Percentiles rank a stretch among this genome's conserved stretches.
These are phyloP conservation scores for Paramormyrops hopkinsi DNA, from an alignment of 2,797 vertebrate genomes.

Conservation along the genomic window DNA sequence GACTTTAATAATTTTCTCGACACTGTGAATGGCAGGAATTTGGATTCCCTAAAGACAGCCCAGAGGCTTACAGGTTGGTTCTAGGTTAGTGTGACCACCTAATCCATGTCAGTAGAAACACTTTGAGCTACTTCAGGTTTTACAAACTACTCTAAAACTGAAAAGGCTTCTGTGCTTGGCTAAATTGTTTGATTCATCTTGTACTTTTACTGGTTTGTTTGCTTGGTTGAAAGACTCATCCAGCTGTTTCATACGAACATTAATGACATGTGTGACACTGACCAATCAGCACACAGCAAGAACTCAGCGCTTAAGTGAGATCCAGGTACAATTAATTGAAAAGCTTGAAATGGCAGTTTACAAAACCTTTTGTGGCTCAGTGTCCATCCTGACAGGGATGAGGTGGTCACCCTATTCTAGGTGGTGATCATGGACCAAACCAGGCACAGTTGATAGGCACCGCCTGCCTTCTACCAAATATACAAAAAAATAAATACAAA, in stretches of 20 bases:
- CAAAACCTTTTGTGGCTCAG: not conserved
- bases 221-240: not conserved
- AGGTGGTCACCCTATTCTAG: slow-evolving; percentile 17
- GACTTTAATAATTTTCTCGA: slow-evolving; percentile 61
- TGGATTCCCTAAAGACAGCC: slow-evolving; percentile 59
- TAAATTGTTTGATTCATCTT: not conserved
- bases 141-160: not conserved
- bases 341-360: not conserved
- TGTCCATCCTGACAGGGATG: not conserved
- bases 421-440: slow-evolving; percentile 50
- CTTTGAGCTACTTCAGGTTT: not conserved
- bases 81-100: not conserved
- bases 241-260: not conserved
- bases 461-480: slow-evolving; percentile 63
- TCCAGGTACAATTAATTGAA: not conserved
- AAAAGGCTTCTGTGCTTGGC: not conserved
- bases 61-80: slow-evolving; percentile 53
- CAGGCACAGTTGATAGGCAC: slow-evolving; percentile 75
- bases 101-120: not conserved
- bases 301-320: not conserved
- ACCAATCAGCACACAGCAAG: not conserved
- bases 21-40: slow-evolving; percentile 63
- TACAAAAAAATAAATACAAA: slow-evolving; percentile 32
- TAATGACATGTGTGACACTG: not conserved
- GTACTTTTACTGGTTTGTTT: not conserved